A percentile compares a stretch with the other conserved stretches of the same genome.
Evolutionary conservation across 2,113 vertebrate species (phyloP).

Genomic region (Podarcis raffonei): DNA sequence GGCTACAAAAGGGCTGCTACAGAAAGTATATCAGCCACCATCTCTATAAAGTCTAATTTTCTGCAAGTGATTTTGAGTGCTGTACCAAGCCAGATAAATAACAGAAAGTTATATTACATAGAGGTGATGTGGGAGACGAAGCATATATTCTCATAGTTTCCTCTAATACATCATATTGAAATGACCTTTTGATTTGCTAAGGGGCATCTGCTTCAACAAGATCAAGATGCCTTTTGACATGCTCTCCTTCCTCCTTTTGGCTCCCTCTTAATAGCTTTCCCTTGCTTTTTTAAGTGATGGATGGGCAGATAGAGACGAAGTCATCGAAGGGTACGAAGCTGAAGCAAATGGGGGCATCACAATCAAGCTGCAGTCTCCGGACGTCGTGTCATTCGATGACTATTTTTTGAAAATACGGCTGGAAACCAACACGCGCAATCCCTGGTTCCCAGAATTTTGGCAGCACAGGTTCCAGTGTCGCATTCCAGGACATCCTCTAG

Average conservation of each 20-base stretch:
- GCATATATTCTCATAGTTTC: neutral
- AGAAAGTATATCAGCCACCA: neutral
- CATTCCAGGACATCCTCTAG: conserved; percentile 86
- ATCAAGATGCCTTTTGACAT: neutral
- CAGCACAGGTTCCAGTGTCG: conserved; percentile 98
- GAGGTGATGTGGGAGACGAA: neutral
- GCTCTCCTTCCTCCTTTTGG: neutral
- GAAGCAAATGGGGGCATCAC: conserved; percentile 98
- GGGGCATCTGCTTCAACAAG: neutral
- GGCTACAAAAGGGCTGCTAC: too few species aligned
- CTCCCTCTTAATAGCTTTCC: conserved; percentile 25
- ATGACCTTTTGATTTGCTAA: neutral
- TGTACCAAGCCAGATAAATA: neutral
- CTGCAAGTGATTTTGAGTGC: neutral
- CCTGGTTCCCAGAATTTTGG: conserved; percentile 98
- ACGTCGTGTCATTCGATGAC: conserved; percentile 92
- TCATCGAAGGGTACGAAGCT: conserved; percentile 94
- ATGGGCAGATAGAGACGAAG: conserved; percentile 98
- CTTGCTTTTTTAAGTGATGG: conserved; percentile 84
- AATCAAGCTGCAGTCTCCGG: conserved; percentile 93
- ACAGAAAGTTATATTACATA: neutral
- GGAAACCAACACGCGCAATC: conserved; percentile 92
- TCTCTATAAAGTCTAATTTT: neutral
- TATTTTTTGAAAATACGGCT: conserved; percentile 94
- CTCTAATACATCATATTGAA: neutral